A percentile compares a stretch with the other conserved stretches of the same genome.
phyloP scores from a whole-genome alignment of 2,888 invertebrate species.

The Plebejus argus region DNA sequence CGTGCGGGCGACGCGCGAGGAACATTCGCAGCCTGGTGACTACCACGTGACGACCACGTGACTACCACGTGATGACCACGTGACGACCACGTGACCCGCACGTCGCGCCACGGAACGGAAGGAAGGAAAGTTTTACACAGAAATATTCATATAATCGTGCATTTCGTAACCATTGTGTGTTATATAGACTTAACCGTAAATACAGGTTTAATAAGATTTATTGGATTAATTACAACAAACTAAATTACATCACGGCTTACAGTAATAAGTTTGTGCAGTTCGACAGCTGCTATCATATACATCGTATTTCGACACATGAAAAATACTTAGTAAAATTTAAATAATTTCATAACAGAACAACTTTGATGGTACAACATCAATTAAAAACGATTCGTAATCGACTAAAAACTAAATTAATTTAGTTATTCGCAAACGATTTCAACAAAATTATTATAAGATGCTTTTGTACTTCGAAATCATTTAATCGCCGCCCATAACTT shows the following conservation, averaged over 20 bases:
- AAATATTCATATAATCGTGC: constrained; percentile 21
- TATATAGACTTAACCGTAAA: constrained; percentile 25
- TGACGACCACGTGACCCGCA: not conserved
- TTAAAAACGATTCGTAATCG: not conserved
- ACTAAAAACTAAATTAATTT: not conserved
- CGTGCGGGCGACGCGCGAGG: constrained; percentile 10
- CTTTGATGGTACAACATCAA: not conserved
- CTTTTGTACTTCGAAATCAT: constrained; percentile 34
- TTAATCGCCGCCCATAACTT: constrained; percentile 32
- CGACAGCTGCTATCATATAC: constrained; percentile 40
- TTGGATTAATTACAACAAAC: constrained; percentile 30
- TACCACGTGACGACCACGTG: too few relatives aligned
- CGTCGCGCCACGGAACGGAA: not conserved
- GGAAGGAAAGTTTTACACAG: constrained; percentile 25
- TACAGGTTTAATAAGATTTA: constrained; percentile 30
- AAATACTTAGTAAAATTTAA: constrained; percentile 21
- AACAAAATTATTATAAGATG: constrained; percentile 13
- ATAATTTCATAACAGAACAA: constrained; percentile 19
- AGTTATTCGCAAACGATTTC: constrained; percentile 20
- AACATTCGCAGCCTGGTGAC: not conserved
- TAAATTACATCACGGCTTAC: constrained; percentile 30
- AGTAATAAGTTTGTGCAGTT: constrained; percentile 40
- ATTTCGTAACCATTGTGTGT: constrained; percentile 32
- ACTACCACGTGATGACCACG: too few relatives aligned
- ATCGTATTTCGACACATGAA: constrained; percentile 32